Conservation (phyloP, 2,797 vertebrate genomes). For the Eospalax fontanierii region DNA sequence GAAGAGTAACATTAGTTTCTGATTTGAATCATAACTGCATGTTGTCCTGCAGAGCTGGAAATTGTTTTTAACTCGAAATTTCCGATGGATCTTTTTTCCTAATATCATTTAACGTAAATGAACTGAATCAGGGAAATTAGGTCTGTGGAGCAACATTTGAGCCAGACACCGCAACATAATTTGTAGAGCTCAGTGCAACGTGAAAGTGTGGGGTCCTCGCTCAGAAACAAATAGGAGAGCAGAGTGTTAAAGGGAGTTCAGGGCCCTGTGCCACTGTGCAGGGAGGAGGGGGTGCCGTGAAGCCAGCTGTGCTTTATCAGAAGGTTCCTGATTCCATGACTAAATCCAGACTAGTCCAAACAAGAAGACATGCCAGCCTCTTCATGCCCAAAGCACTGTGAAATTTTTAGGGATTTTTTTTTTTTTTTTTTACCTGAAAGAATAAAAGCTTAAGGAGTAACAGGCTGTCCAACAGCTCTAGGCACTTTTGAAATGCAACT, state of each 20-base stretch:
- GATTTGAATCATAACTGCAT: background rate
- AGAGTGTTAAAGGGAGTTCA: background rate
- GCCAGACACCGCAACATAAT: background rate
- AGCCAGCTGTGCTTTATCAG: background rate
- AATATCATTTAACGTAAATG: background rate
- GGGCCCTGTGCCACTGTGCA: fast-evolving
- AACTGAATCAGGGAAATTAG: background rate
- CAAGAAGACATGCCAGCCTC: background rate
- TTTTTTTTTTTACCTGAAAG: background rate
- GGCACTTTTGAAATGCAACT: background rate
- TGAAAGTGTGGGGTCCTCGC: background rate
- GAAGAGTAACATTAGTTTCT: background rate
- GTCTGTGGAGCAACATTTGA: background rate
- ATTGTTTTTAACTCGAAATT: background rate
- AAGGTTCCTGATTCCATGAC: background rate
- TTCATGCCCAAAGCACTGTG: background rate
- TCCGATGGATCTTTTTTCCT: background rate
- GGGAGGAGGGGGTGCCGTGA: background rate
- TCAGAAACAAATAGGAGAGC: background rate
- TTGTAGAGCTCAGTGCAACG: background rate
- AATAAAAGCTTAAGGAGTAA: background rate
- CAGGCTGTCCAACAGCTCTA: too few relatives aligned
- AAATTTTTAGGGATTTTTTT: background rate
- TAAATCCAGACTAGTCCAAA: background rate
- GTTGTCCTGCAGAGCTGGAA: background rate